phyloP scores from a whole-genome alignment of 1,140 invertebrate species.

The Drosophila jambulina region DNA sequence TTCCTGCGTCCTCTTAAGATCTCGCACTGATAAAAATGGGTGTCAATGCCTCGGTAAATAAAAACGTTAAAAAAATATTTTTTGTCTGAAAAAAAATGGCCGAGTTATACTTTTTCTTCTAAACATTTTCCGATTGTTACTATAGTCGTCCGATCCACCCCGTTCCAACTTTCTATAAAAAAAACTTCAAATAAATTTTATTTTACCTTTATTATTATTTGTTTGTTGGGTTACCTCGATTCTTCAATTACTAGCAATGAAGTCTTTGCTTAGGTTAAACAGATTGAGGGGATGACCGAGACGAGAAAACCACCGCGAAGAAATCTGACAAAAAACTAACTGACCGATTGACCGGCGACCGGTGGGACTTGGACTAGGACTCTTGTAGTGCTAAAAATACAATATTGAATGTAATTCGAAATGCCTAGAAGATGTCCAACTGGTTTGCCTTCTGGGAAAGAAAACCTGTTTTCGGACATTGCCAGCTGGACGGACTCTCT shows the following conservation, averaged over 20 bases:
- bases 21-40: neutral
- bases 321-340: neutral
- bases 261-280: neutral
- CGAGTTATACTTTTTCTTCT: no score
- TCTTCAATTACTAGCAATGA: neutral
- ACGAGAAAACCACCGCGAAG: neutral
- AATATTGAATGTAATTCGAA: slow-evolving; percentile 9
- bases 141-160: no score
- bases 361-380: no score
- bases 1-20: no score
- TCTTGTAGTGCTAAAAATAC: neutral
- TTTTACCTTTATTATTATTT: neutral
- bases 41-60: neutral
- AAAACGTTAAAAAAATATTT: no score
- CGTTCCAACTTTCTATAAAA: no score
- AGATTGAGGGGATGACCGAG: neutral
- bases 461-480: slow-evolving; percentile 58
- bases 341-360: slow-evolving; percentile 24
- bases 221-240: neutral
- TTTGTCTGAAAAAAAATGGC: no score
- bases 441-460: slow-evolving; percentile 63
- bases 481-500: slow-evolving; percentile 21
- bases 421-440: slow-evolving; percentile 40
- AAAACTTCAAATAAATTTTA: neutral
- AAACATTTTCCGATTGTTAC: no score